Evolutionary conservation across 2,888 invertebrate genomes (phyloP), one percentile per base, ranked within the genome.

Genomic region (Machimus rusticus): DNA sequence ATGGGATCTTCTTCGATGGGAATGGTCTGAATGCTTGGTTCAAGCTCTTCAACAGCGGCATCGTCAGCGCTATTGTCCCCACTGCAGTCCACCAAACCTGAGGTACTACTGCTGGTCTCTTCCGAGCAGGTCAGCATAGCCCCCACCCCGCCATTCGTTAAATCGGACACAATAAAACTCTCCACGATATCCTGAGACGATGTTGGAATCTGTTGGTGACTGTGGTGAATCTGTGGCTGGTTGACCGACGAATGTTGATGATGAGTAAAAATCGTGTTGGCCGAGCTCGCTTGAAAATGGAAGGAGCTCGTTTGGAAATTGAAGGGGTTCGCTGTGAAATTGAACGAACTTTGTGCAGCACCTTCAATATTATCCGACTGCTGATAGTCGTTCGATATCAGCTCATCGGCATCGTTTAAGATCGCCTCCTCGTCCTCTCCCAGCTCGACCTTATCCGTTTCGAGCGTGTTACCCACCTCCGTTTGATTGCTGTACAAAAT

Each of bases 1-100:
- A 95, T 93, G 5, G 93, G 93, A 90, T 94, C 94, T 86, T 94
- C 94, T 87, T 94, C 94, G 55, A 92, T 92, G n/a, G 91, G 91
- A 87, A 91, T 92, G 89, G 91, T 90, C 87, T 90, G 88, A 91
- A 92, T 87, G 91, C 92, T 91, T 89, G 90, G 91, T 92, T 92
- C 89, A 77, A 89, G 81, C 55, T 89, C 89, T 74, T 89, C 89
- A 66, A 89, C 88, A 76, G 81, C 88, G 23, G 88, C 87, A 82
- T 87, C 87, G 66, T 88, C 89, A 19, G 85, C 88, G 77, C 89
- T 90, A 87, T 88, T 88, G 76, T 88, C 88, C 28, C 84, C 77
- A 78, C 85, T 78, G 84, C 89, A 90, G 87, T 92, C 91, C 77
- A 93, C 92, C 82, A 93, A 89, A 89, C 93, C 93, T 2, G 93